Evolutionary conservation across 2,113 vertebrate species (phyloP).

Genomic region (Paramisgurnus dabryanus): DNA sequence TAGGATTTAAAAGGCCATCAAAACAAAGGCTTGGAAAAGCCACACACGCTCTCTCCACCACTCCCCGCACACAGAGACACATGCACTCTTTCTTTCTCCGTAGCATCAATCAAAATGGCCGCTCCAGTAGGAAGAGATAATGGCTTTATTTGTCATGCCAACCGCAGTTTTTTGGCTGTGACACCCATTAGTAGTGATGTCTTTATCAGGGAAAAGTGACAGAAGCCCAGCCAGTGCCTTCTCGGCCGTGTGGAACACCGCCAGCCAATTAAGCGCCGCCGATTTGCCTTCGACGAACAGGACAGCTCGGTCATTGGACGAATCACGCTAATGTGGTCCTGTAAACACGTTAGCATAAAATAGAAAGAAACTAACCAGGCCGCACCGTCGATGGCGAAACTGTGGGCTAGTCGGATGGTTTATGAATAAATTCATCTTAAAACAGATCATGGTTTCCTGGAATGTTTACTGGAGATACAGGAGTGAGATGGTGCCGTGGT

Average conservation of each 20-base stretch:
- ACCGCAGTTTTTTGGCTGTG: constrained; percentile 61
- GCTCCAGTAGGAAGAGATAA: constrained; percentile 72
- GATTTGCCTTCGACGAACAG: constrained; percentile 59
- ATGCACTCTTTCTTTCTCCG: constrained; percentile 50
- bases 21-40: constrained; percentile 56
- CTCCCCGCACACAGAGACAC: constrained; percentile 26
- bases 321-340: constrained; percentile 47
- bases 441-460: constrained; percentile 37
- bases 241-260: constrained; percentile 64
- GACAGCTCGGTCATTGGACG: constrained; percentile 54
- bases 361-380: constrained; percentile 4
- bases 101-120: constrained; percentile 73
- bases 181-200: constrained; percentile 72
- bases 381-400: not conserved
- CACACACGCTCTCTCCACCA: constrained; percentile 32
- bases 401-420: constrained; percentile 12
- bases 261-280: constrained; percentile 67
- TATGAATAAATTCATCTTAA: constrained; percentile 55
- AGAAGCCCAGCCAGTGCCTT: constrained; percentile 65
- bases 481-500: constrained; percentile 55
- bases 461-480: constrained; percentile 54
- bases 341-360: constrained; percentile 41
- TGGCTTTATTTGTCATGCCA: constrained; percentile 77
- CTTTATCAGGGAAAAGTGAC: constrained; percentile 74
- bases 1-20: constrained; percentile 60